phyloP scores from a whole-genome alignment of 2,797 vertebrate genomes.

The Sebastes paucispinis region DNA sequence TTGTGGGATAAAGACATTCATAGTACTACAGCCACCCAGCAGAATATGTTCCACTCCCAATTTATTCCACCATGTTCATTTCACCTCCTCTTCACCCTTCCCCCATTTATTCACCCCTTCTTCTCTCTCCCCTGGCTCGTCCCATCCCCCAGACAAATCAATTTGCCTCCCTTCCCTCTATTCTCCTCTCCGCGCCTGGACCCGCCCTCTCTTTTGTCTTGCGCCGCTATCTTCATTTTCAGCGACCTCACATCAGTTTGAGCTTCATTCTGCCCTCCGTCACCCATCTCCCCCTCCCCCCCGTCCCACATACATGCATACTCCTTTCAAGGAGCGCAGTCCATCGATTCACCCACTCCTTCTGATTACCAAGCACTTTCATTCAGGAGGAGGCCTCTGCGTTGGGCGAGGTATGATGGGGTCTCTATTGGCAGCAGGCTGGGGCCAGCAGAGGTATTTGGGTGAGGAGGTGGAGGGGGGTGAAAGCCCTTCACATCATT shows the following conservation, averaged over 20 bases:
- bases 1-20: not conserved
- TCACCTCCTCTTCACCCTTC: constrained; percentile 29
- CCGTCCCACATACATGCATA: constrained; percentile 16
- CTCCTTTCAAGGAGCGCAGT: constrained; percentile 47
- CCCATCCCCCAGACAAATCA: constrained; percentile 67
- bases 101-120: constrained; percentile 37
- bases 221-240: constrained; percentile 63
- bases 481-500: constrained; percentile 17
- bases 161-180: constrained; percentile 39
- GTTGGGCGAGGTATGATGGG: constrained; percentile 1
- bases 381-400: constrained; percentile 40
- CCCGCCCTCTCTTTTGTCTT: constrained; percentile 71
- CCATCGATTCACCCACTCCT: constrained; percentile 50
- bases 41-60: not conserved
- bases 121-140: constrained; percentile 1
- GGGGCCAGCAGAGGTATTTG: constrained; percentile 31
- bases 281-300: not conserved
- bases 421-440: not conserved
- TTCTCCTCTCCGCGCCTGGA: constrained; percentile 31
- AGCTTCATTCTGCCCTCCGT: constrained; percentile 10
- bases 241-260: constrained; percentile 62
- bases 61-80: constrained; percentile 30
- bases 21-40: not conserved
- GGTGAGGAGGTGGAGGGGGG: not conserved
- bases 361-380: constrained; percentile 67